Percentiles rank a stretch among this genome's conserved stretches.
These are phyloP conservation scores for Oplegnathus fasciatus DNA, from an alignment of 2,113 vertebrate genomes.

Conservation along the genomic window DNA sequence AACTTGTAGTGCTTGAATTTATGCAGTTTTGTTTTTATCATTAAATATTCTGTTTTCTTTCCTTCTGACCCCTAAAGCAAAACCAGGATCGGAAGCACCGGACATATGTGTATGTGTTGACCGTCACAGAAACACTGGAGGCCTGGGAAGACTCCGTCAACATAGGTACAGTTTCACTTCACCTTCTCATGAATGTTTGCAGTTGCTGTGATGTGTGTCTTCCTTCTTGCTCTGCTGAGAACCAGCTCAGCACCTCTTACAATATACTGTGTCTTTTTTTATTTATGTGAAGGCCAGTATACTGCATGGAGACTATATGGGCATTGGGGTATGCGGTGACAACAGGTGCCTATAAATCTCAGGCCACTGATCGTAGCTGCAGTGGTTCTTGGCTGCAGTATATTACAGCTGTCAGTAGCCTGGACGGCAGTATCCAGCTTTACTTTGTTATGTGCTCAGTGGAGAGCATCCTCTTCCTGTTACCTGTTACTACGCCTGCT, in stretches of 20 bases:
- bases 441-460: background rate
- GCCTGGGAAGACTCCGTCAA: slow-evolving; percentile 98
- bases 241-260: background rate
- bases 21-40: too few relatives aligned
- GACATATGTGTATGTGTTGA: slow-evolving; percentile 96
- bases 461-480: slow-evolving; percentile 10
- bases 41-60: slow-evolving; percentile 2
- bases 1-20: background rate
- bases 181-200: background rate
- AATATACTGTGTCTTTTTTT: background rate
- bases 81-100: slow-evolving; percentile 97
- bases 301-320: background rate
- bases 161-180: slow-evolving; percentile 86
- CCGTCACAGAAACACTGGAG: slow-evolving; percentile 96
- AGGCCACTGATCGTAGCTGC: slow-evolving; percentile 35
- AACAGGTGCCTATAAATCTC: slow-evolving; percentile 66
- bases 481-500: background rate
- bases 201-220: background rate
- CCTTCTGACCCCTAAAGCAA: slow-evolving; percentile 78
- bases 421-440: slow-evolving; percentile 6
- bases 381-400: slow-evolving; percentile 43
- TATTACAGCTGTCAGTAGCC: slow-evolving; percentile 43
- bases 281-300: slow-evolving; percentile 21
- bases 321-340: slow-evolving; percentile 20
- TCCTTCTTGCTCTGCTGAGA: background rate